Percentiles rank a stretch among this genome's conserved stretches.
These are phyloP conservation scores for Melanerpes formicivorus DNA, from an alignment of 2,113 vertebrate genomes.

Conservation along the genomic window DNA sequence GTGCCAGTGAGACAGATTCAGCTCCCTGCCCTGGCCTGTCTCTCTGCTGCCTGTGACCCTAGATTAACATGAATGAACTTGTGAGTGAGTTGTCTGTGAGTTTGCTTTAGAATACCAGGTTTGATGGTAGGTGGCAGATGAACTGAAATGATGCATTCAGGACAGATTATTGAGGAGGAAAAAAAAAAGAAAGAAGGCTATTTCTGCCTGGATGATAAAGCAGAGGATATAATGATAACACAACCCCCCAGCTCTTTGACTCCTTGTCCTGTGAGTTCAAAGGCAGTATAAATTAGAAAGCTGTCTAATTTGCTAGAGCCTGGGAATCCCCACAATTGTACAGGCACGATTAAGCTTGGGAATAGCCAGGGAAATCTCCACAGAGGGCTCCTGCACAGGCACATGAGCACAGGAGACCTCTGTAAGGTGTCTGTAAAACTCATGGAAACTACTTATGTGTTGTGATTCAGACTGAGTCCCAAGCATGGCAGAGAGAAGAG, in stretches of 20 bases:
- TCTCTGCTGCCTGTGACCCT: conserved; percentile 30
- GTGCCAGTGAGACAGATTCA: conserved; percentile 50
- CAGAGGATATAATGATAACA: not conserved
- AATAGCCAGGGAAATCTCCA: not conserved
- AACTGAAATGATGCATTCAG: conserved; percentile 11
- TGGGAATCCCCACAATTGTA: not conserved
- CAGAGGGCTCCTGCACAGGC: not conserved
- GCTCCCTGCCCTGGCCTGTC: conserved; percentile 23
- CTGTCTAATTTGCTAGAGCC: not conserved
- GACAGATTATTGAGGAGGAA: not conserved
- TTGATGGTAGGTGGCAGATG: conserved; percentile 12
- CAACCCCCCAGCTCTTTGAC: not conserved
- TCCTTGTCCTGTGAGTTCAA: not conserved
- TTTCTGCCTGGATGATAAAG: not conserved
- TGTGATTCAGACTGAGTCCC: not conserved
- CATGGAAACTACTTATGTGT: not conserved
- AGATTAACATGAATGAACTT: conserved; percentile 56
- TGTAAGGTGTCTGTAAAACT: not conserved
- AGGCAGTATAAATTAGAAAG: not conserved
- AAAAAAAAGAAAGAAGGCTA: not conserved
- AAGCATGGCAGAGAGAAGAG: not conserved
- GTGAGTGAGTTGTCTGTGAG: conserved; percentile 29
- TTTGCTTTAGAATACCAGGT: conserved; percentile 8
- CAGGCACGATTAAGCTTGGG: not conserved
- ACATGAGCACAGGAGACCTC: not conserved